A percentile compares a stretch with the other conserved stretches of the same genome.
phyloP scores from a whole-genome alignment of 2,113 vertebrate species.

The Neopipo cinnamomea region DNA sequence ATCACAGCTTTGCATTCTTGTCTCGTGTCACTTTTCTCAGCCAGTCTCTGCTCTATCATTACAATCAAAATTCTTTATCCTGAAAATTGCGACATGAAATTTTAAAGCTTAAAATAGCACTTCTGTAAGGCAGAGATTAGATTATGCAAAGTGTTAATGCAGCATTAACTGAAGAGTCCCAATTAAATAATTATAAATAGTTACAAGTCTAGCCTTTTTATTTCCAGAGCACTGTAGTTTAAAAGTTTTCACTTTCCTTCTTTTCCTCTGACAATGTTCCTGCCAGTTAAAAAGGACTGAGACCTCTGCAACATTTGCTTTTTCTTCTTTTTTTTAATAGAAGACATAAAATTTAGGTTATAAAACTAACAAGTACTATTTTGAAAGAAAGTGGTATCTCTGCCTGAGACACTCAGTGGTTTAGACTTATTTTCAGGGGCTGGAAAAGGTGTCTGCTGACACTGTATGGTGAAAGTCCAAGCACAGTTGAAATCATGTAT shows the following conservation, averaged over 20 bases:
- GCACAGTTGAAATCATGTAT: background rate
- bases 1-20: background rate
- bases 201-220: conserved; percentile 18
- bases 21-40: background rate
- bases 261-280: background rate
- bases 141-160: conserved; percentile 35
- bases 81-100: conserved; percentile 24
- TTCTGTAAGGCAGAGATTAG: background rate
- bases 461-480: background rate
- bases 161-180: conserved; percentile 7
- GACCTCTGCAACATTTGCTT: background rate
- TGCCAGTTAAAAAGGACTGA: background rate
- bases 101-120: conserved; percentile 28
- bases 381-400: background rate
- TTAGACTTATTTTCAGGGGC: background rate
- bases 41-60: conserved; percentile 22
- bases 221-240: background rate
- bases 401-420: background rate
- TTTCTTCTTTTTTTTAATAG: background rate
- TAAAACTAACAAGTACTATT: background rate
- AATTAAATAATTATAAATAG: conserved; percentile 57
- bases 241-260: background rate
- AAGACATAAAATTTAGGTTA: background rate
- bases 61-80: conserved; percentile 61
- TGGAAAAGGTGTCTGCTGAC: background rate